phyloP scores from a whole-genome alignment of 2,797 vertebrate genomes.

The Siniperca scherzeri region DNA sequence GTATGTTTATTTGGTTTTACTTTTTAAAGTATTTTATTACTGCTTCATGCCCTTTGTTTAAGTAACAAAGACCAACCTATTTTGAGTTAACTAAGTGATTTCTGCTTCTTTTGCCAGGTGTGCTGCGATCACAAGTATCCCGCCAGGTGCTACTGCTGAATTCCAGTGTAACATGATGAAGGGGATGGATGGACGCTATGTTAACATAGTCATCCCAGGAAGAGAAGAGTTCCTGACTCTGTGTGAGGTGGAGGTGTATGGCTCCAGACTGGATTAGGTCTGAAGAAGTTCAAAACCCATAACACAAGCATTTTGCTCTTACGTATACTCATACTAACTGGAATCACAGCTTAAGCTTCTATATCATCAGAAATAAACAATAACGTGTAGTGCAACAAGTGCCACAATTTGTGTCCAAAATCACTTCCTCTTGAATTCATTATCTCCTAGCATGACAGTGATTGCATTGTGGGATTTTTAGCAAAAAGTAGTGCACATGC shows the following conservation, averaged over 20 bases:
- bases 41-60: no score
- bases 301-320: background rate
- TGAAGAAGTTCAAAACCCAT: background rate
- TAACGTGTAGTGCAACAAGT: background rate
- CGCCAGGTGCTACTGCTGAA: background rate
- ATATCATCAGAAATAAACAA: background rate
- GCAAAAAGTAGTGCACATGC: background rate
- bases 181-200: constrained; percentile 58
- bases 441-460: background rate
- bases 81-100: background rate
- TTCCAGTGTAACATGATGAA: constrained; percentile 52
- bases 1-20: background rate
- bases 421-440: background rate
- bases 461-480: background rate
- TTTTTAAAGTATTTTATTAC: background rate
- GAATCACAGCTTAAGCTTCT: background rate
- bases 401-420: no score
- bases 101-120: constrained; percentile 32
- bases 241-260: constrained; percentile 65
- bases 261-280: constrained; percentile 40
- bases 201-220: constrained; percentile 53
- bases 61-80: no score
- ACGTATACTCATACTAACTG: background rate
- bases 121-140: constrained; percentile 39
- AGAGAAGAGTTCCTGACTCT: constrained; percentile 26